Evolutionary conservation across 2,888 invertebrate genomes (phyloP).

Genomic region (Atrina japonica): DNA sequence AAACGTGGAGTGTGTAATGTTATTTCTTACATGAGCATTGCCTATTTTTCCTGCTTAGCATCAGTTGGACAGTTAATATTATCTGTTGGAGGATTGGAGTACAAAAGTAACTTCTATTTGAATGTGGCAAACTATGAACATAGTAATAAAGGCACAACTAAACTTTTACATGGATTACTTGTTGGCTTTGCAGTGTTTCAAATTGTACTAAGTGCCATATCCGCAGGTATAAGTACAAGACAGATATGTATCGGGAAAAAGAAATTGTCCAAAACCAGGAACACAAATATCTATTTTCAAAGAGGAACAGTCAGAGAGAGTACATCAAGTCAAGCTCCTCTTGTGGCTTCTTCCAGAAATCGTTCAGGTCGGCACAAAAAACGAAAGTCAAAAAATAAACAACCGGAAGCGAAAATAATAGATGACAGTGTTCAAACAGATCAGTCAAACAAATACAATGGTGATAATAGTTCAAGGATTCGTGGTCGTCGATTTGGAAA

Average conservation of each 20-base stretch:
- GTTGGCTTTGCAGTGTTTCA: constrained; percentile 64
- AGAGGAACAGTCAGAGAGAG: constrained; percentile 20
- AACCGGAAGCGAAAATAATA: too few species aligned
- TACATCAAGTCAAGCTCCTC: constrained; percentile 27
- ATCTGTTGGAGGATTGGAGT: constrained; percentile 69
- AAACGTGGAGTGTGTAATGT: constrained; percentile 58
- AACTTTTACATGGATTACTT: constrained; percentile 64
- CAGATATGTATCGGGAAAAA: constrained; percentile 58
- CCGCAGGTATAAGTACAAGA: constrained; percentile 64
- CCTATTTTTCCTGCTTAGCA: constrained; percentile 58
- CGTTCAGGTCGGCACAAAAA: not conserved
- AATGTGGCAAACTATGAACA: constrained; percentile 28
- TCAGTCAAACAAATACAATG: not conserved
- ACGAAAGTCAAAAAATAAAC: not conserved
- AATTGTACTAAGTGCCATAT: constrained; percentile 60
- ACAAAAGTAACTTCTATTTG: constrained; percentile 66
- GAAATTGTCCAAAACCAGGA: constrained; percentile 20
- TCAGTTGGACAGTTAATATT: constrained; percentile 68
- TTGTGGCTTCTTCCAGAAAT: constrained; percentile 12
- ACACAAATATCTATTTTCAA: constrained; percentile 31
- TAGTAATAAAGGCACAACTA: constrained; percentile 49
- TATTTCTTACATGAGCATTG: constrained; percentile 62
- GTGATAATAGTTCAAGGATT: constrained; percentile 3
- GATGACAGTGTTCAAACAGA: not conserved
- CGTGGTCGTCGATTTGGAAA: constrained; percentile 23